phyloP scores from a whole-genome alignment of 2,797 vertebrate species.

The Silurus aristotelis region DNA sequence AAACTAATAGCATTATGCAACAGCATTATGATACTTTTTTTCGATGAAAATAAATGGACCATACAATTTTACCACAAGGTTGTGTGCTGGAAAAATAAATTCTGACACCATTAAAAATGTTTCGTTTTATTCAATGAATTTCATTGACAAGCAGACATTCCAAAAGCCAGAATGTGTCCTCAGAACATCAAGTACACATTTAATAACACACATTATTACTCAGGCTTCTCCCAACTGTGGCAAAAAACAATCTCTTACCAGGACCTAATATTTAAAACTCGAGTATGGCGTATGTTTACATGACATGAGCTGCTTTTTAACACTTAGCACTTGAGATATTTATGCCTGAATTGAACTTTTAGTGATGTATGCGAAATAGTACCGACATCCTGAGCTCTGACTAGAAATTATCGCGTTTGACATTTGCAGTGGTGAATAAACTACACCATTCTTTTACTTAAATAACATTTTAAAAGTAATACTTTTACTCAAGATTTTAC shows the following conservation, averaged over 20 bases:
- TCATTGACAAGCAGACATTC: conserved; percentile 50
- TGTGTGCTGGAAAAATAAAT: not conserved
- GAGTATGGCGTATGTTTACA: not conserved
- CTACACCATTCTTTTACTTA: too few species aligned
- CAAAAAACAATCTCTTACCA: not conserved
- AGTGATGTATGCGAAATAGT: conserved; percentile 87
- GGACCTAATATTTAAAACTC: not conserved
- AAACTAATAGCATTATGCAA: too few species aligned
- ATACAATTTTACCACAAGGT: too few species aligned
- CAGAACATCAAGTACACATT: not conserved
- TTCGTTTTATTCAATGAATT: conserved; percentile 57
- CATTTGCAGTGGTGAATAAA: not conserved
- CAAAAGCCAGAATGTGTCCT: conserved; percentile 40
- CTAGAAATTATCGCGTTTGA: not conserved
- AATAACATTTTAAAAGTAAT: too few species aligned
- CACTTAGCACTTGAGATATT: conserved; percentile 39
- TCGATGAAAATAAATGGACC: too few species aligned
- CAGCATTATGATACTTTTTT: too few species aligned
- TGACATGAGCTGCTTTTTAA: not conserved
- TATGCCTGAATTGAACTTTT: conserved; percentile 87
- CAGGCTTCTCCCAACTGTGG: not conserved
- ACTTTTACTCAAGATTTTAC: too few species aligned
- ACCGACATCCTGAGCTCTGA: conserved; percentile 51
- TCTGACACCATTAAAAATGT: conserved; percentile 24
- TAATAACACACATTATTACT: conserved; percentile 9